These are phyloP conservation scores for Andrena cerasifolii DNA, from an alignment of 1,140 invertebrate species.

Conservation along the genomic window DNA sequence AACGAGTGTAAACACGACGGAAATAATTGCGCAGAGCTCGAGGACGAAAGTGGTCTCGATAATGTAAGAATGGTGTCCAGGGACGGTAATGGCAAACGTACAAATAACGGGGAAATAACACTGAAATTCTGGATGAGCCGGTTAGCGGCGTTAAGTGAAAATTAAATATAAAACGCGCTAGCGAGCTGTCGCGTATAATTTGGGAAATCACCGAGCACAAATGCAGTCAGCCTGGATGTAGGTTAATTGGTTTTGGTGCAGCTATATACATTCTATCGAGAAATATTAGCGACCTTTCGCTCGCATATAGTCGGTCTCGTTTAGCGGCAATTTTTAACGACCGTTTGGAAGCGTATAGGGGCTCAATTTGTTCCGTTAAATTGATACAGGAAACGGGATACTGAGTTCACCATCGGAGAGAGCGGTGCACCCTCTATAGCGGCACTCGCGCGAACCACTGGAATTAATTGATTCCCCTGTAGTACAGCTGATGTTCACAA, in stretches of 20 bases:
- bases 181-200: constrained; percentile 36
- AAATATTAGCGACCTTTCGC: constrained; percentile 6
- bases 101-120: background rate
- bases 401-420: background rate
- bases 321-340: constrained; percentile 42
- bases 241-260: constrained; percentile 63
- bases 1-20: no score
- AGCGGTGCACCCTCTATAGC: background rate
- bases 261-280: constrained; percentile 33
- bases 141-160: constrained; percentile 1
- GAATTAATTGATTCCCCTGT: constrained; percentile 31
- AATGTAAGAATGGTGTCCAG: no score
- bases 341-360: constrained; percentile 21
- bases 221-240: constrained; percentile 47
- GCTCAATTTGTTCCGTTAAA: constrained; percentile 24
- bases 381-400: constrained; percentile 7
- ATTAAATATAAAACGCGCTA: constrained; percentile 38
- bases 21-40: no score
- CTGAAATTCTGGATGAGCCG: background rate
- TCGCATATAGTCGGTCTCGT: background rate
- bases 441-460: background rate
- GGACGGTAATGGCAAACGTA: background rate
- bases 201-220: constrained; percentile 27
- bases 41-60: no score
- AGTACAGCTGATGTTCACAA: no score